These are phyloP conservation scores for Cephus nigrinus DNA, from an alignment of 2,888 invertebrate genomes.

Conservation along the genomic window DNA sequence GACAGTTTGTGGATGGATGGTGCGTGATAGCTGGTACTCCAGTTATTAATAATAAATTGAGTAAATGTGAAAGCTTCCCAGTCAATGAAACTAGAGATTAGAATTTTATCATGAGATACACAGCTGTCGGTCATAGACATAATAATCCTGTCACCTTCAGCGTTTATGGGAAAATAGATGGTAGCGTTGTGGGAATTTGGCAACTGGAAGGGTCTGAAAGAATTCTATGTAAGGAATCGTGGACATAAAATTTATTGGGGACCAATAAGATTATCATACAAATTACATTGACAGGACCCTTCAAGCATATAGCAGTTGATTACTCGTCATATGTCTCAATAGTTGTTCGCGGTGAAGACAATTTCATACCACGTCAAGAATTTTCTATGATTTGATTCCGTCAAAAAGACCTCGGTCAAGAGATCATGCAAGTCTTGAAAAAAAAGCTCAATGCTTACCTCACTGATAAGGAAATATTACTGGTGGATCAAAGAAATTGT, in stretches of 20 bases:
- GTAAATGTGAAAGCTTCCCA: conserved; percentile 31
- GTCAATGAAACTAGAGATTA: conserved; percentile 15
- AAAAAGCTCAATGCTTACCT: conserved; percentile 31
- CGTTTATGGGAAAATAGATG: conserved; percentile 22
- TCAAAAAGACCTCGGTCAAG: conserved; percentile 25
- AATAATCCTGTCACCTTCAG: conserved; percentile 25
- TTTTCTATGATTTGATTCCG: conserved; percentile 47
- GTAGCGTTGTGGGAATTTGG: conserved; percentile 32
- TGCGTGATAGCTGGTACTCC: conserved; percentile 31
- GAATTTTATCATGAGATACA: conserved; percentile 29
- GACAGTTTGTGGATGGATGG: conserved; percentile 33
- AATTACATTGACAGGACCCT: conserved; percentile 29
- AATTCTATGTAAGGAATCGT: conserved; percentile 26
- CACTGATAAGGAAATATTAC: conserved; percentile 28
- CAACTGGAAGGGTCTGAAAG: conserved; percentile 30
- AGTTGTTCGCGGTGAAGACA: conserved; percentile 33
- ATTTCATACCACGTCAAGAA: conserved; percentile 25
- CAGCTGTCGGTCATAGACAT: conserved; percentile 22
- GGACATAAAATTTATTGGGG: neutral
- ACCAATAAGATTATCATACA: neutral
- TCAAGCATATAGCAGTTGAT: conserved; percentile 29
- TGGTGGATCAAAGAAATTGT: conserved; percentile 17
- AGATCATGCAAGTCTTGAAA: conserved; percentile 31
- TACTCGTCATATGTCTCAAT: conserved; percentile 33
- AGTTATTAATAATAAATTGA: conserved; percentile 24